A percentile compares a stretch with the other conserved stretches of the same genome.
phyloP scores from a whole-genome alignment of 2,113 vertebrate species.

The Platichthys flesus region DNA sequence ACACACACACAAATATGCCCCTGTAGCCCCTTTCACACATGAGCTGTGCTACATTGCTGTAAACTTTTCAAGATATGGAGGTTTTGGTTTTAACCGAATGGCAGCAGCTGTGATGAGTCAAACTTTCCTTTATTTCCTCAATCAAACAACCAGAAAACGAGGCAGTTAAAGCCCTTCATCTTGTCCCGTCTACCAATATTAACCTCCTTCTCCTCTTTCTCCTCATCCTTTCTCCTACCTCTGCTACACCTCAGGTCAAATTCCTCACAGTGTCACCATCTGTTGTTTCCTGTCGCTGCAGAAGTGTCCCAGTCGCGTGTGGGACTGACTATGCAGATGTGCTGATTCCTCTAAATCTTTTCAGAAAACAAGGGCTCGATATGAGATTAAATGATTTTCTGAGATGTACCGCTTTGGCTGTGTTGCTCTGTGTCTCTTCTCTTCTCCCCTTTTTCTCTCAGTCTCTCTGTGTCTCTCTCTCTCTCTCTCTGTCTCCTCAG shows the following conservation, averaged over 20 bases:
- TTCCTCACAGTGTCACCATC: background rate
- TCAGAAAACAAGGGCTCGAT: background rate
- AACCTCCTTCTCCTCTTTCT: background rate
- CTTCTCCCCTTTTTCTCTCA: conserved; percentile 44
- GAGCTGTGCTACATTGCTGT: background rate
- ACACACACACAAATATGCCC: background rate
- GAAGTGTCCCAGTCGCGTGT: background rate
- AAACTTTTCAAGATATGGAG: background rate
- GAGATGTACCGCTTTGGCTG: conserved; percentile 29
- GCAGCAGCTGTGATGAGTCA: background rate
- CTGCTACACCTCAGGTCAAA: background rate
- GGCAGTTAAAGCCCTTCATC: background rate
- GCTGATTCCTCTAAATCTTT: conserved; percentile 7
- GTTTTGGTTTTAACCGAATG: background rate
- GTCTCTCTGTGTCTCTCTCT: conserved; percentile 35
- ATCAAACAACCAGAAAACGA: background rate
- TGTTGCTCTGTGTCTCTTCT: conserved; percentile 24
- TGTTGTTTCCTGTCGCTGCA: background rate
- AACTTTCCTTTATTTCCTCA: too few species aligned
- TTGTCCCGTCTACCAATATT: background rate
- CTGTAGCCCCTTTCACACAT: background rate
- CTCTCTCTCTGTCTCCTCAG: conserved; percentile 54
- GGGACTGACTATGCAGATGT: background rate
- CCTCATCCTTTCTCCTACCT: background rate
- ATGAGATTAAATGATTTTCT: conserved; percentile 33